Evolutionary conservation across 1,140 invertebrate genomes (phyloP).

Genomic region (Sycophaga agraensis): DNA sequence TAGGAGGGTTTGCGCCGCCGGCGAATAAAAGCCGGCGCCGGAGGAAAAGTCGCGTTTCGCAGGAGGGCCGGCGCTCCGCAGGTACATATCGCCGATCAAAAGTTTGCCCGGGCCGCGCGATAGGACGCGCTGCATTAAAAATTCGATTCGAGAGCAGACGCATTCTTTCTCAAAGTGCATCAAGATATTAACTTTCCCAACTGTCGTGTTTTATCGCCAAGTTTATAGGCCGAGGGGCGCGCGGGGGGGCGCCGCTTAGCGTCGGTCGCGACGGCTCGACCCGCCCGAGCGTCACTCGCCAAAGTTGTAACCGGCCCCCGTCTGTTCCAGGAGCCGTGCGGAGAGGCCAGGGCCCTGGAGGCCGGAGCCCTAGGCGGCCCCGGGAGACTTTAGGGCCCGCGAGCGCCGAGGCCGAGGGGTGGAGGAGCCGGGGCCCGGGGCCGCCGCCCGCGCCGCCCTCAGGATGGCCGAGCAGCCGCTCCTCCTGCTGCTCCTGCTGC

Average conservation of each 20-base stretch:
- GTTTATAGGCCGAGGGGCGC: no score
- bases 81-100: not conserved
- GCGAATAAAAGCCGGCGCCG: no score
- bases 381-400: not conserved
- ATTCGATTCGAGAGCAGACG: slow-evolving; percentile 9
- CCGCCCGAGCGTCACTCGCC: no score
- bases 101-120: slow-evolving; percentile 1
- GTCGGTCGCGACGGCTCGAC: no score
- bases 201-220: slow-evolving; percentile 17
- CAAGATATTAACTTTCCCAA: slow-evolving; percentile 23
- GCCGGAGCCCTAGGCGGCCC: no score
- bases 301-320: no score
- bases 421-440: not conserved
- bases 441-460: not conserved
- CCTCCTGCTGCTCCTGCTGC: not conserved
- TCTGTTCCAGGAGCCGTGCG: no score
- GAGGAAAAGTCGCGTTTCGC: no score
- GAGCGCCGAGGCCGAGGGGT: not conserved
- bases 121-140: not conserved
- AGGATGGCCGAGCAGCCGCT: not conserved
- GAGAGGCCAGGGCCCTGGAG: no score
- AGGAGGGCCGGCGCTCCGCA: no score
- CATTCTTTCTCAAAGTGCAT: slow-evolving; percentile 12
- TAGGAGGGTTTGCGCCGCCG: no score
- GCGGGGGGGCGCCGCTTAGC: no score